These are phyloP conservation scores for Osmerus eperlanus DNA, from an alignment of 2,113 vertebrate species.

Conservation along the genomic window DNA sequence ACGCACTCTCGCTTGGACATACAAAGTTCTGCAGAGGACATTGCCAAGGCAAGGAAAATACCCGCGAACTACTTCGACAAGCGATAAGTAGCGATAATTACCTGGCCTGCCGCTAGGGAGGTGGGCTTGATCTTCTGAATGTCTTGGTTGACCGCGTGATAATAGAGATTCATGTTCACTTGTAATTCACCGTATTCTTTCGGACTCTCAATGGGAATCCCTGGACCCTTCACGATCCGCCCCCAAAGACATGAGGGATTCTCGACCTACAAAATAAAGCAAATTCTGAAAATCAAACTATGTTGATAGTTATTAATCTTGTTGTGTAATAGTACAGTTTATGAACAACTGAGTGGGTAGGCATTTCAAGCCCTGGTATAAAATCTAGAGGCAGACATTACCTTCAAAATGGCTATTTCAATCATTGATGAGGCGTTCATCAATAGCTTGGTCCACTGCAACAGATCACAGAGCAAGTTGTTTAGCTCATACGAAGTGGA, in stretches of 20 bases:
- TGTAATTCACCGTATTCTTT: conserved; percentile 54
- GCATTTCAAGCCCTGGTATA: not conserved
- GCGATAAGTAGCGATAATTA: conserved; percentile 24
- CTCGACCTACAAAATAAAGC: conserved; percentile 53
- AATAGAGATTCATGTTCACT: conserved; percentile 68
- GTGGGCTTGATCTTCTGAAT: conserved; percentile 38
- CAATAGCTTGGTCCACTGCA: not conserved
- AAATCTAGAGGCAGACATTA: conserved; percentile 11
- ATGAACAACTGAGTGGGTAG: not conserved
- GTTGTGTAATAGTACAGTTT: not conserved
- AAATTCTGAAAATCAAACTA: not conserved
- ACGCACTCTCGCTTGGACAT: not conserved
- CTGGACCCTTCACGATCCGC: conserved; percentile 27
- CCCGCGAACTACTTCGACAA: not conserved
- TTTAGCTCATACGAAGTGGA: too few relatives aligned
- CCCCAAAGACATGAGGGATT: conserved; percentile 70
- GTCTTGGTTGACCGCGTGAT: conserved; percentile 50
- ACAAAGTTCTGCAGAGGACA: not conserved
- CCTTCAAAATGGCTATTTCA: conserved; percentile 59
- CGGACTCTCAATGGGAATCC: not conserved
- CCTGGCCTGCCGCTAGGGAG: conserved; percentile 59
- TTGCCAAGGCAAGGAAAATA: not conserved
- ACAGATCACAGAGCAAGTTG: too few relatives aligned
- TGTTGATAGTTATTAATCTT: not conserved
- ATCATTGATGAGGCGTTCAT: conserved; percentile 15